Conservation (phyloP, 1,140 invertebrate species). For the Teleogryllus occipitalis region DNA sequence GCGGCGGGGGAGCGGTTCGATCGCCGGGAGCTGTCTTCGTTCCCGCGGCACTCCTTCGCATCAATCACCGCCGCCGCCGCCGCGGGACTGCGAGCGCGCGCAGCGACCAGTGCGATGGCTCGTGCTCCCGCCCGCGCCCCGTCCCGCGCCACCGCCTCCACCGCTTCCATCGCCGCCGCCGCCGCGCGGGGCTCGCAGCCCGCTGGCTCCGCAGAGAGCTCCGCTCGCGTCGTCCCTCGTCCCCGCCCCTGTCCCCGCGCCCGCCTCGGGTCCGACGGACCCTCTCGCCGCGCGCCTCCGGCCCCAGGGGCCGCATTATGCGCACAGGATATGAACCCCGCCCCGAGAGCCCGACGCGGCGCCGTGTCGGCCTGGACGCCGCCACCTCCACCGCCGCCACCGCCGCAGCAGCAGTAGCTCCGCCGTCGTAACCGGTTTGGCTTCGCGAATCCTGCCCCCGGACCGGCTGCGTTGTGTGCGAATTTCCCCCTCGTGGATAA, state of each 20-base stretch:
- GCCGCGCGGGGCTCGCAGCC: neutral
- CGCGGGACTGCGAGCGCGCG: neutral
- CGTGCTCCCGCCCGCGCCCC: neutral
- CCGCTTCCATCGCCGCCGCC: no score
- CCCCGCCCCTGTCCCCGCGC: neutral
- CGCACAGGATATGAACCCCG: neutral
- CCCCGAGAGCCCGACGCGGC: neutral
- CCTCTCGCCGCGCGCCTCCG: neutral
- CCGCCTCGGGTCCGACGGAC: no score
- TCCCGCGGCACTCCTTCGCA: conserved; percentile 2
- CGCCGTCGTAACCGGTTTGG: neutral
- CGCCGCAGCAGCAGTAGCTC: neutral
- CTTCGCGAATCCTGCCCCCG: neutral
- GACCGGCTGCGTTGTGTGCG: conserved; percentile 2
- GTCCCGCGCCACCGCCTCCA: neutral
- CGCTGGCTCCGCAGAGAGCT: neutral
- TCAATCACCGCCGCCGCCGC: neutral
- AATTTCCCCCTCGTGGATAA: conserved; percentile 1
- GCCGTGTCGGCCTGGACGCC: neutral
- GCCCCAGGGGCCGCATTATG: neutral
- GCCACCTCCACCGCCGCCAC: no score
- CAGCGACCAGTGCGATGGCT: neutral
- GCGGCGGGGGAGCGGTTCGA: neutral
- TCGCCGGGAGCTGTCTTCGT: conserved; percentile 2
- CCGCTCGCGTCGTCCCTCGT: neutral